These are phyloP conservation scores for Ormyrus rosae DNA, from an alignment of 2,888 invertebrate species.

Conservation along the genomic window DNA sequence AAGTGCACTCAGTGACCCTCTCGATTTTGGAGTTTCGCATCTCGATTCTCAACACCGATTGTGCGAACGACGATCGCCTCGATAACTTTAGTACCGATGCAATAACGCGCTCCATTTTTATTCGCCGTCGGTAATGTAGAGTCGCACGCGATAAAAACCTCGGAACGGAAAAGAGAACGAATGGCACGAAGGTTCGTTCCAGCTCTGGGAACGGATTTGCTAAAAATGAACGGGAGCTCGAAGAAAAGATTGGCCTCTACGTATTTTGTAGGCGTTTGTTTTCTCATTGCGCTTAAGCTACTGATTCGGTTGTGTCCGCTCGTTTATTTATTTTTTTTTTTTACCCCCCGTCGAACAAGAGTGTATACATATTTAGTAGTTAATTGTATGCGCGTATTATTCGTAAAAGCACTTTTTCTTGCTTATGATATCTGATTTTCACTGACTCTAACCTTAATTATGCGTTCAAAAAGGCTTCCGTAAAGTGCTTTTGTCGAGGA, in stretches of 20 bases:
- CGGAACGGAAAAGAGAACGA: neutral
- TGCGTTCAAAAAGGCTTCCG: constrained; percentile 37
- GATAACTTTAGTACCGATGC: constrained; percentile 36
- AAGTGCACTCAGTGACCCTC: constrained; percentile 52
- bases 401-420: constrained; percentile 75
- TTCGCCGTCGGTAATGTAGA: too few species aligned
- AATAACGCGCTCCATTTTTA: constrained; percentile 7
- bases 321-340: constrained; percentile 16
- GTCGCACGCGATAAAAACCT: neutral
- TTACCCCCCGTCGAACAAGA: constrained; percentile 13
- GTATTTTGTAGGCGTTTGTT: neutral
- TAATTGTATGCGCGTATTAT: constrained; percentile 50
- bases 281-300: constrained; percentile 1
- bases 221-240: constrained; percentile 12
- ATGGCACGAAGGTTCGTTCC: neutral
- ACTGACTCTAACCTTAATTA: constrained; percentile 8
- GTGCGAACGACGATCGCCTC: constrained; percentile 35
- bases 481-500: constrained; percentile 29
- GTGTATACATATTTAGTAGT: neutral
- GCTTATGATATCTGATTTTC: constrained; percentile 69
- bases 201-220: neutral
- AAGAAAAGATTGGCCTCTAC: constrained; percentile 18
- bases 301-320: constrained; percentile 5
- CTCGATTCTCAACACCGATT: constrained; percentile 28
- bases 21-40: constrained; percentile 53